Evolutionary conservation across 1,140 invertebrate species (phyloP).

Genomic region (Oncopodura yosiiana): DNA sequence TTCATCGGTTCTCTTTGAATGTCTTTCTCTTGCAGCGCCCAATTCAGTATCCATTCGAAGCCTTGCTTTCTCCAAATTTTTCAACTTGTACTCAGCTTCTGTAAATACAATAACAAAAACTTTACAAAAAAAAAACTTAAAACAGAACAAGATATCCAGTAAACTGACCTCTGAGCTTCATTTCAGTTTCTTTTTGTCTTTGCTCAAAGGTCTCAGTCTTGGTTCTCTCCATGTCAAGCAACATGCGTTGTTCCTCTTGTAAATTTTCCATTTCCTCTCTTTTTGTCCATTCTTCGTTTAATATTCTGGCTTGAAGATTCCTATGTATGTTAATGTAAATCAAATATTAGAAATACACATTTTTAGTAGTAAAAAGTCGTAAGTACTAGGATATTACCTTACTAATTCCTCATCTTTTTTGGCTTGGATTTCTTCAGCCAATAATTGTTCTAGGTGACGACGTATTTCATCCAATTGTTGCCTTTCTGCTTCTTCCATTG

Average conservation of each 20-base stretch:
- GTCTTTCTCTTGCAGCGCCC: constrained; percentile 53
- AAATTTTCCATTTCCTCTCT: constrained; percentile 64
- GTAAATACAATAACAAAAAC: constrained; percentile 33
- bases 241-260: constrained; percentile 59
- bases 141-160: constrained; percentile 3
- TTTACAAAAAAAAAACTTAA: neutral
- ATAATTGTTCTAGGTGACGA: constrained; percentile 52
- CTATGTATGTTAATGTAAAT: too few species aligned
- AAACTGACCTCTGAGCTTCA: constrained; percentile 51
- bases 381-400: too few species aligned
- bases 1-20: constrained; percentile 56
- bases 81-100: constrained; percentile 56
- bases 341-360: too few species aligned
- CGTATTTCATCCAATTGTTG: constrained; percentile 60
- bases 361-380: too few species aligned
- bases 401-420: constrained; percentile 76
- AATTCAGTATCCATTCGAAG: constrained; percentile 56
- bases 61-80: constrained; percentile 57
- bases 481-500: constrained; percentile 58
- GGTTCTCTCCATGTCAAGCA: constrained; percentile 59
- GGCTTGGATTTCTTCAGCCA: constrained; percentile 70
- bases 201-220: constrained; percentile 63
- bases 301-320: constrained; percentile 59
- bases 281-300: constrained; percentile 72
- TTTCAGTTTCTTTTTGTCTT: constrained; percentile 60